A percentile compares a stretch with the other conserved stretches of the same genome.
phyloP scores from a whole-genome alignment of 1,140 invertebrate genomes.

The Drosophila bipectinata region DNA sequence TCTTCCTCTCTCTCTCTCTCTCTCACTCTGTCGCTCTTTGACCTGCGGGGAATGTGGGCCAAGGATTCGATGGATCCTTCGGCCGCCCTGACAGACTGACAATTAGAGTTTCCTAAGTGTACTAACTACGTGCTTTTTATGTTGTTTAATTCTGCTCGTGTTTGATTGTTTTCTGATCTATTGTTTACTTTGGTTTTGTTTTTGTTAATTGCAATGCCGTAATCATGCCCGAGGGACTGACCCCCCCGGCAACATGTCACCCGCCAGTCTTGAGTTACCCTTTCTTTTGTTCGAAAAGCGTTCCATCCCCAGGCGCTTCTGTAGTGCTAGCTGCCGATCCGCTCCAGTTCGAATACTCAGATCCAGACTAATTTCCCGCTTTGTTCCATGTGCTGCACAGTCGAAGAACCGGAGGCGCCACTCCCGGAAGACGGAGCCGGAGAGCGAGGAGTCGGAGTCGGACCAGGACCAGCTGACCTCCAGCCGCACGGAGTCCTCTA shows the following conservation, averaged over 20 bases:
- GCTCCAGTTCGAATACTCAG: not conserved
- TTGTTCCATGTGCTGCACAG: slow-evolving; percentile 56
- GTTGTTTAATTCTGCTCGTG: slow-evolving; percentile 61
- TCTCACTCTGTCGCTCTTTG: slow-evolving; percentile 21
- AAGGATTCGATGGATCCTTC: slow-evolving; percentile 1
- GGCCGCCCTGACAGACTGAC: slow-evolving; percentile 4
- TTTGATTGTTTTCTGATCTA: slow-evolving; percentile 17
- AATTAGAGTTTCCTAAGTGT: slow-evolving; percentile 60
- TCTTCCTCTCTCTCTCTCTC: slow-evolving; percentile 41
- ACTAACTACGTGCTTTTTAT: slow-evolving; percentile 75
- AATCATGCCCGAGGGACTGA: slow-evolving; percentile 27
- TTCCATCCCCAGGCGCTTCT: slow-evolving; percentile 63
- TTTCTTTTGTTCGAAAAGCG: slow-evolving; percentile 55
- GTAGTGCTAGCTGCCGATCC: slow-evolving; percentile 65
- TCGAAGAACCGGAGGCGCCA: slow-evolving; percentile 86
- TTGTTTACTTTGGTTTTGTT: slow-evolving; percentile 32
- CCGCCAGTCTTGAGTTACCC: slow-evolving; percentile 45
- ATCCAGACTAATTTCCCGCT: slow-evolving; percentile 68
- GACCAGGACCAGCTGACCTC: slow-evolving; percentile 90
- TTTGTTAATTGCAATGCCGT: slow-evolving; percentile 66
- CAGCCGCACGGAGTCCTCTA: slow-evolving; percentile 90
- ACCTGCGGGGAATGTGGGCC: slow-evolving; percentile 18
- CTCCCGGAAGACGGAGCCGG: slow-evolving; percentile 87
- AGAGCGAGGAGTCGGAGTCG: slow-evolving; percentile 90
- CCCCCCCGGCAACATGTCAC: slow-evolving; percentile 52